Percentiles rank a stretch among this genome's conserved stretches.
These are phyloP conservation scores for Ramazzottius varieornatus DNA, from an alignment of 2,888 invertebrate species.

Conservation along the genomic window DNA sequence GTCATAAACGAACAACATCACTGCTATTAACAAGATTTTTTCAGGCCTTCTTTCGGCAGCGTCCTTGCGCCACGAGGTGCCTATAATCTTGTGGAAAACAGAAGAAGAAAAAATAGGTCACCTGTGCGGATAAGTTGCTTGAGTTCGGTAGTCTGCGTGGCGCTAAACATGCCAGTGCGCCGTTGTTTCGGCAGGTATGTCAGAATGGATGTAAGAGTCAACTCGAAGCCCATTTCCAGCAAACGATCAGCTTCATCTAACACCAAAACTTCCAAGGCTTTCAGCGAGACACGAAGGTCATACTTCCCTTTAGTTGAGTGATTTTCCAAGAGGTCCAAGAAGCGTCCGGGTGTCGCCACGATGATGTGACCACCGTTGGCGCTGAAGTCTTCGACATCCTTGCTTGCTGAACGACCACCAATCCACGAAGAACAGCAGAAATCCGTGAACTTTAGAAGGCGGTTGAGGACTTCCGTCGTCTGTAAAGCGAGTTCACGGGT, in stretches of 20 bases:
- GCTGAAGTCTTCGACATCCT: conserved; percentile 40
- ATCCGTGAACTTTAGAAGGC: neutral
- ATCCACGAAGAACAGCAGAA: conserved; percentile 22
- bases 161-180: conserved; percentile 89
- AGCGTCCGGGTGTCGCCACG: conserved; percentile 74
- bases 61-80: no score
- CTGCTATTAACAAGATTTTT: neutral
- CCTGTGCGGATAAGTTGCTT: conserved; percentile 40
- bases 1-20: neutral
- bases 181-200: conserved; percentile 70
- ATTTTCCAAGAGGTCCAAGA: conserved; percentile 43
- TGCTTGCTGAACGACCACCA: conserved; percentile 54
- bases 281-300: conserved; percentile 2
- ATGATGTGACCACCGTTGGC: conserved; percentile 51
- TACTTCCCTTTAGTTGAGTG: neutral
- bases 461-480: conserved; percentile 33
- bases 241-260: conserved; percentile 89
- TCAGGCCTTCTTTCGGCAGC: no score
- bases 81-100: no score
- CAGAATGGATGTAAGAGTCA: conserved; percentile 53
- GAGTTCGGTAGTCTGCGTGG: conserved; percentile 83
- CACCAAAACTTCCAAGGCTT: conserved; percentile 47
- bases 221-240: conserved; percentile 65
- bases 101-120: no score
- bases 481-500: conserved; percentile 81